Base-by-base conservation (phyloP, 1,140 invertebrate species). In the Papilio xuthus region DNA sequence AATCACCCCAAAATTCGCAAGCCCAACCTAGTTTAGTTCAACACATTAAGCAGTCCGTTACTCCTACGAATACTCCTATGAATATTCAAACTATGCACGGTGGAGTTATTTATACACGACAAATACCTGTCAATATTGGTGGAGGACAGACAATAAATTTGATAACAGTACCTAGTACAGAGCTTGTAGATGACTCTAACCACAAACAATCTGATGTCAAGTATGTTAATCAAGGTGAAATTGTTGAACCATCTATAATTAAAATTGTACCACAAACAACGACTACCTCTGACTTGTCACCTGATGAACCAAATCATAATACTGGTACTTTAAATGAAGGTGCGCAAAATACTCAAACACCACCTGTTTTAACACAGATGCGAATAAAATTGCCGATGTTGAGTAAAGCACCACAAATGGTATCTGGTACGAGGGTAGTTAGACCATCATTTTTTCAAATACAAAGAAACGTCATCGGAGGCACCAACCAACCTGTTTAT, bases 91-190 rank as follows among this genome's bases (percentile, higher is more conserved):
- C 95, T 18, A 95, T 95, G 87, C 95, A 95, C 72, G 95, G 95
- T n/a, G 94, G 95, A 63, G 95, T 95, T 7, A 95, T 95, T 77
- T 95, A 95, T 84, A 95, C 95, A 2, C 88, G 95, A 28, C 95
- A 95, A 90, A 94, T 95, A 84, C 95, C 95, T 4, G 94, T 95
- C 0, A 94, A 94, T 79, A 92, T 94, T 53, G 90, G 92, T 8
- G 90, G 92, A 44, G 95, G 95, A 26, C 95, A 95, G 86, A 95
- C 95, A 2, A 95, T 95, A 41, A 95, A 95, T 84, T 86, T 95
- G 53, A 95, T 95, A 78, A 95, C 95, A 15, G 94, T 94, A 23
- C 94, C 94, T 7, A 94, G 89, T 78, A 92, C 90, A 3, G 93
- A 94, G 70, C 83, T 94, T 18, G 77, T 90, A 4, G 93, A 94